Conservation (phyloP, 2,888 invertebrate genomes). For the Leptopilina myrica region DNA sequence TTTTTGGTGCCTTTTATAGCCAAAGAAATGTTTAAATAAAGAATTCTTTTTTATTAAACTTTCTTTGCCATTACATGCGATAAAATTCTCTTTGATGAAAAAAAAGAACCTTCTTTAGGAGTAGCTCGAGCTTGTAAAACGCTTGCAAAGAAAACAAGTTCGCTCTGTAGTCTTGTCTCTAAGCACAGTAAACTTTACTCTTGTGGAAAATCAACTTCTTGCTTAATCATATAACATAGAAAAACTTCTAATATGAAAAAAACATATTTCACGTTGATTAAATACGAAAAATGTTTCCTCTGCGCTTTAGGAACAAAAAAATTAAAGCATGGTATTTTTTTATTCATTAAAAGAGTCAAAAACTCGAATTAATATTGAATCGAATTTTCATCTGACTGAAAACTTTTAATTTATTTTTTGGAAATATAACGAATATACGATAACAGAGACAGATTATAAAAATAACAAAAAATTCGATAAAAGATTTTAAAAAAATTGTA, state of each 20-base stretch:
- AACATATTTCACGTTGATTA: not conserved
- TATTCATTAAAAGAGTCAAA: not conserved
- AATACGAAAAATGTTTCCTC: not conserved
- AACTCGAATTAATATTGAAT: too few relatives aligned
- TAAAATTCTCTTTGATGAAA: not conserved
- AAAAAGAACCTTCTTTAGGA: not conserved
- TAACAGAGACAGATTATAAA: too few relatives aligned
- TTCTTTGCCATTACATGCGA: not conserved
- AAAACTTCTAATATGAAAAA: not conserved
- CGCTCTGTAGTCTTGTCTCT: not conserved
- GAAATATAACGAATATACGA: too few relatives aligned
- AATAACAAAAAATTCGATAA: too few relatives aligned
- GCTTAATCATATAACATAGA: not conserved
- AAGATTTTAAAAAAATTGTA: not conserved
- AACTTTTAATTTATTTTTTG: too few relatives aligned
- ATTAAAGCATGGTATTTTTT: not conserved
- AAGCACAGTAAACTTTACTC: not conserved
- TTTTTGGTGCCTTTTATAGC: too few relatives aligned
- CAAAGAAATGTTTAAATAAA: not conserved
- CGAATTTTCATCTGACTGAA: too few relatives aligned
- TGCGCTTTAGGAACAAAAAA: not conserved
- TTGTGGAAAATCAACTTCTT: not conserved
- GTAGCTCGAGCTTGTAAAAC: not conserved
- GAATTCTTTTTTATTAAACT: not conserved
- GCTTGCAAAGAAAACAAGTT: constrained; percentile 18